phyloP scores from a whole-genome alignment of 2,888 invertebrate species.

The Xestobium rufovillosum region DNA sequence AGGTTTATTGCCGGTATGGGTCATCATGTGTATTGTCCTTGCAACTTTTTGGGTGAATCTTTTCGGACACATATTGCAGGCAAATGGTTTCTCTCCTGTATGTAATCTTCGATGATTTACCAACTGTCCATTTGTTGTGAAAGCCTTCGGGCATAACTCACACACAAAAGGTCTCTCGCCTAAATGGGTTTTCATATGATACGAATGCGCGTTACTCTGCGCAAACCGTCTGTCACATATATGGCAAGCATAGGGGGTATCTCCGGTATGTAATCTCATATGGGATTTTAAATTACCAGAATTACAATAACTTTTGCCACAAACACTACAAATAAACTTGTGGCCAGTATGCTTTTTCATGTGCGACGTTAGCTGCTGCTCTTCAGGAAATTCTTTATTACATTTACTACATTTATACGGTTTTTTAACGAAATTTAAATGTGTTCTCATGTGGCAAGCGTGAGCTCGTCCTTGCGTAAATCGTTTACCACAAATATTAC shows the following conservation, averaged over 20 bases:
- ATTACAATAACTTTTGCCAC: slow-evolving; percentile 30
- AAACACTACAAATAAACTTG: slow-evolving; percentile 26
- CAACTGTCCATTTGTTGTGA: slow-evolving; percentile 29
- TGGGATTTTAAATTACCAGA: slow-evolving; percentile 27
- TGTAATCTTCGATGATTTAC: slow-evolving; percentile 28
- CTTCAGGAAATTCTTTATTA: slow-evolving; percentile 25
- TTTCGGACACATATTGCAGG: slow-evolving; percentile 35
- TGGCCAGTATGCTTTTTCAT: slow-evolving; percentile 26
- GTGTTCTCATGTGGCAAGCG: slow-evolving; percentile 25
- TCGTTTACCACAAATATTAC: slow-evolving; percentile 27
- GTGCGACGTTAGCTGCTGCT: slow-evolving; percentile 26
- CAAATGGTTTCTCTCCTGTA: slow-evolving; percentile 35
- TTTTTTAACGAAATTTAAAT: slow-evolving; percentile 25
- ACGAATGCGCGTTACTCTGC: slow-evolving; percentile 26
- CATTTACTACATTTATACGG: slow-evolving; percentile 28
- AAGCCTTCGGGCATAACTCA: slow-evolving; percentile 22
- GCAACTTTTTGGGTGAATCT: slow-evolving; percentile 32
- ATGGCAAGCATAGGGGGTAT: slow-evolving; percentile 31
- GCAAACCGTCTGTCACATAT: slow-evolving; percentile 29
- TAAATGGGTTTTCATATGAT: slow-evolving; percentile 26
- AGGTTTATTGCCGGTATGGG: slow-evolving; percentile 27
- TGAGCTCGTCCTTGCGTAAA: slow-evolving; percentile 27
- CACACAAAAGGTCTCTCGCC: slow-evolving; percentile 25
- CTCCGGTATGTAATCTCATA: slow-evolving; percentile 29
- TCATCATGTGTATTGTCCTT: slow-evolving; percentile 28